Evolutionary conservation across 2,113 vertebrate species (phyloP).

Genomic region (Cebus imitator): DNA sequence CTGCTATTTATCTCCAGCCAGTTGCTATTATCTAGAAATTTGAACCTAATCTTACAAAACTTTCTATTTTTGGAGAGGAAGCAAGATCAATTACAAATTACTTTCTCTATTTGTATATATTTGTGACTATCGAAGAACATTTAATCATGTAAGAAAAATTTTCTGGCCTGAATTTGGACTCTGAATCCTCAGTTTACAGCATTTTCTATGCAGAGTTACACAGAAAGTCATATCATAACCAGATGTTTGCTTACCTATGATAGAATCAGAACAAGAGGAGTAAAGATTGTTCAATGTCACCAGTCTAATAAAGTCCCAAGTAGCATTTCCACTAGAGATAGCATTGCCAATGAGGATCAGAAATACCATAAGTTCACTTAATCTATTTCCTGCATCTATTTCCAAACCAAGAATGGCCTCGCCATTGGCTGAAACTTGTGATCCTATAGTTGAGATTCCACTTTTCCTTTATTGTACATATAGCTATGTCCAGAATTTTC

Average conservation of each 20-base stretch:
- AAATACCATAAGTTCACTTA: background rate
- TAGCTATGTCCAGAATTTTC: background rate
- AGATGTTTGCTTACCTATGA: background rate
- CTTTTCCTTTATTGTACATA: background rate
- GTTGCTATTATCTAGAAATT: background rate
- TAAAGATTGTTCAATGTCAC: background rate
- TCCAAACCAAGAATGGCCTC: background rate
- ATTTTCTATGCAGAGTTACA: background rate
- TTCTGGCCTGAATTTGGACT: background rate
- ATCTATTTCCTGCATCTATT: background rate
- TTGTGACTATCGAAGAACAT: background rate
- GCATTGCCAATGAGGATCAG: background rate
- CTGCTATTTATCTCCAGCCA: background rate
- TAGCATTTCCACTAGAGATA: background rate
- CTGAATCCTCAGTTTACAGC: background rate
- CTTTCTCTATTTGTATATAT: background rate
- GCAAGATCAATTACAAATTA: background rate
- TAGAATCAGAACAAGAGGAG: background rate
- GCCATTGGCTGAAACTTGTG: background rate
- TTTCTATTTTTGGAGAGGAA: background rate
- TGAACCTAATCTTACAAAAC: slow-evolving; percentile 9
- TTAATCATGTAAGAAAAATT: background rate
- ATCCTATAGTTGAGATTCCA: background rate
- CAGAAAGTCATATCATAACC: background rate
- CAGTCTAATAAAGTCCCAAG: background rate